A percentile compares a stretch with the other conserved stretches of the same genome.
Conservation (phyloP, 2,888 invertebrate species). For the Folsomia manolachei region DNA sequence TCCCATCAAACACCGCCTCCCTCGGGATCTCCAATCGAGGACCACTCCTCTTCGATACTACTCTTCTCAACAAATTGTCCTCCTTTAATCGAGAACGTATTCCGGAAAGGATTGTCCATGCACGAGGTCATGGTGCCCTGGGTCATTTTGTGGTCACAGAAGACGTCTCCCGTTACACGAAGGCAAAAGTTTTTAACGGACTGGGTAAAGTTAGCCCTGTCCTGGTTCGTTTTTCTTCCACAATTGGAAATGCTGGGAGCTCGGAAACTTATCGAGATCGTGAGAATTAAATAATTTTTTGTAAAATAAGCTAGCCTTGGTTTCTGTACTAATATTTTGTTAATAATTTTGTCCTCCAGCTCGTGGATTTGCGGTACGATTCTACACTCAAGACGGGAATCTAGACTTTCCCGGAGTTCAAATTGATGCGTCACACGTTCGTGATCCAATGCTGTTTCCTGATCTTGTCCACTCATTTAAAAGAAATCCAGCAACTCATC, state of each 20-base stretch:
- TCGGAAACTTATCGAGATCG: constrained; percentile 30
- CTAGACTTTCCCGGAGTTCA: constrained; percentile 94
- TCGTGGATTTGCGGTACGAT: constrained; percentile 79
- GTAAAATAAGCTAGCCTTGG: too few relatives aligned
- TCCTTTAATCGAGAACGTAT: constrained; percentile 75
- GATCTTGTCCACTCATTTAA: constrained; percentile 90
- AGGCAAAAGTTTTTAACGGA: constrained; percentile 65
- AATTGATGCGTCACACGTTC: constrained; percentile 86
- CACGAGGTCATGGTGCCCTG: constrained; percentile 76
- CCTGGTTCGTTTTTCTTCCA: constrained; percentile 71
- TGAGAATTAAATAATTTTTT: too few relatives aligned
- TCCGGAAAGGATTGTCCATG: constrained; percentile 92
- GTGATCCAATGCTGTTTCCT: constrained; percentile 86
- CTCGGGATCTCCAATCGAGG: background rate
- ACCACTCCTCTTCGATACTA: background rate
- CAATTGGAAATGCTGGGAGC: constrained; percentile 81
- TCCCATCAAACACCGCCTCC: background rate
- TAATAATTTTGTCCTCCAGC: too few relatives aligned
- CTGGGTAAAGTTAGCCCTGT: constrained; percentile 71
- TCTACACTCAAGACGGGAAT: constrained; percentile 87
- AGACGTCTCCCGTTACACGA: constrained; percentile 26
- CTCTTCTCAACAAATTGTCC: background rate
- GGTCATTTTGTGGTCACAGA: constrained; percentile 26
- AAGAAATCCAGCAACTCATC: constrained; percentile 84
- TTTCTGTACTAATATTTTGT: background rate